Evolutionary conservation across 2,113 vertebrate genomes (phyloP).

Genomic region (human): GRCh38 chr6:6880001-6880500

Average conservation of each 20-base stretch:
- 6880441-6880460: no score
- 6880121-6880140: not conserved
- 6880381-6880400: not conserved
- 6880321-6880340: not conserved
- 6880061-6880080: not conserved
- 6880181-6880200: not conserved
- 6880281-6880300: not conserved
- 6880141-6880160: no score
- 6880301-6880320: not conserved
- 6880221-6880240: not conserved
- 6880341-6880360: not conserved
- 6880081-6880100: not conserved
- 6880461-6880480: no score
- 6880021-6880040: not conserved
- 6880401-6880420: conserved; percentile 17
- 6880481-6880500: no score
- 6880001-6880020: not conserved
- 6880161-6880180: not conserved
- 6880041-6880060: not conserved
- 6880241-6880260: not conserved
- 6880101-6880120: not conserved
- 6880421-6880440: not conserved
- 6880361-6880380: not conserved
- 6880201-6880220: not conserved
- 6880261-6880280: not conserved